These are phyloP conservation scores for Drosophila gaucha DNA, from an alignment of 2,888 invertebrate genomes.

Conservation along the genomic window DNA sequence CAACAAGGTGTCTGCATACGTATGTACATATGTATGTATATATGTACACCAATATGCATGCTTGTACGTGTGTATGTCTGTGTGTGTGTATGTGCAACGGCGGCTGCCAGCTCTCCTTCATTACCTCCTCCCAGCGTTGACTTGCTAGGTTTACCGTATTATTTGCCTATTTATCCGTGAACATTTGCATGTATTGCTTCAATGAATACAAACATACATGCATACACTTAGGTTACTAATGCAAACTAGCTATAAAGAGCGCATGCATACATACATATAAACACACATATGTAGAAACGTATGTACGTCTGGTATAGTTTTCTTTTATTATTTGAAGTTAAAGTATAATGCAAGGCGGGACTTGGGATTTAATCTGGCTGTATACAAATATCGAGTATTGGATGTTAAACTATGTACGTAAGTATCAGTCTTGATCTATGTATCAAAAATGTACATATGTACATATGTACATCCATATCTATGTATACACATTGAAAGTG, in stretches of 20 bases:
- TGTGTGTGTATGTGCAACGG: background rate
- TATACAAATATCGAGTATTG: too few relatives aligned
- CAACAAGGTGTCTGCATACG: slow-evolving; percentile 3
- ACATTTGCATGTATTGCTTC: slow-evolving; percentile 1
- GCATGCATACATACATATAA: background rate
- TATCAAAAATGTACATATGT: too few relatives aligned
- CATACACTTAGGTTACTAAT: background rate
- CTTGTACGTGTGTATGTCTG: background rate
- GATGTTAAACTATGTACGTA: too few relatives aligned
- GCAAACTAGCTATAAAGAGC: too few relatives aligned
- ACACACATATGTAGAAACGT: background rate
- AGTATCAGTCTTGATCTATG: too few relatives aligned
- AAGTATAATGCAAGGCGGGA: background rate
- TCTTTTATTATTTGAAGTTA: background rate
- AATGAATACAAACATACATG: slow-evolving; percentile 2
- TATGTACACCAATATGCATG: slow-evolving; percentile 17
- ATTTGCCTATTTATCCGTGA: slow-evolving; percentile 20
- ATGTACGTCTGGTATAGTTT: background rate
- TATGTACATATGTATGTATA: slow-evolving; percentile 7
- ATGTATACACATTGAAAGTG: too few relatives aligned
- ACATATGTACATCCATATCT: too few relatives aligned
- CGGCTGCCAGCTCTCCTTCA: background rate
- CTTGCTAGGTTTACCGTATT: slow-evolving; percentile 27
- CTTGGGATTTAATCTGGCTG: background rate
- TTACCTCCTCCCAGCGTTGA: slow-evolving; percentile 1